These are phyloP conservation scores for Flexamia atlantica DNA, from an alignment of 2,888 invertebrate genomes.

Conservation along the genomic window DNA sequence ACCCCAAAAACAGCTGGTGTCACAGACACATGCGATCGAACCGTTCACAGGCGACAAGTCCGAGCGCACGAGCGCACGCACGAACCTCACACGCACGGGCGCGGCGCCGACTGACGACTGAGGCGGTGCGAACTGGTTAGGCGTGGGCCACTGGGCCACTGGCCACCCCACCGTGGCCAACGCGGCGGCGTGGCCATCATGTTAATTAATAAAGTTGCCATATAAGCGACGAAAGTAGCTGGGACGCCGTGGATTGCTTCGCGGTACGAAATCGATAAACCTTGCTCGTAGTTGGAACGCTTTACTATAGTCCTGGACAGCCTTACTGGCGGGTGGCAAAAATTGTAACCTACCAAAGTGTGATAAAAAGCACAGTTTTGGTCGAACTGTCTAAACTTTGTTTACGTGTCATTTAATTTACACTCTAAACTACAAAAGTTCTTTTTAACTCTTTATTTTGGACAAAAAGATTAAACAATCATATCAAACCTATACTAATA, in stretches of 20 bases:
- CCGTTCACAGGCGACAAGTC: neutral
- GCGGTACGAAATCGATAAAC: neutral
- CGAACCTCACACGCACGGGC: constrained; percentile 18
- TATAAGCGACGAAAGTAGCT: neutral
- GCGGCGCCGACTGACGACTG: constrained; percentile 1
- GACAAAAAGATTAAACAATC: too few relatives aligned
- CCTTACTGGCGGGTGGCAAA: too few relatives aligned
- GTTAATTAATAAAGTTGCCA: constrained; percentile 18
- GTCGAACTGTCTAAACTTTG: too few relatives aligned
- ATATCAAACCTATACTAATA: too few relatives aligned
- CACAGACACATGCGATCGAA: neutral
- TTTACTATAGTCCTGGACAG: too few relatives aligned
- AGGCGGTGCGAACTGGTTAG: neutral
- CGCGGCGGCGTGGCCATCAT: neutral
- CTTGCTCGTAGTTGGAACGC: too few relatives aligned
- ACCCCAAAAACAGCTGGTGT: neutral
- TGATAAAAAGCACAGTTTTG: too few relatives aligned
- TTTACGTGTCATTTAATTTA: too few relatives aligned
- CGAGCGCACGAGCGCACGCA: neutral
- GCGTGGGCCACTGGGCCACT: neutral
- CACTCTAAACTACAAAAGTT: too few relatives aligned
- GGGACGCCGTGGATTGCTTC: neutral
- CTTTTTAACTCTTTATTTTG: too few relatives aligned
- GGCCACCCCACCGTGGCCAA: neutral
- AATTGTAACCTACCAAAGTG: too few relatives aligned